Conservation (phyloP, 1,140 invertebrate species). For the Akabosia matsudoensis region DNA sequence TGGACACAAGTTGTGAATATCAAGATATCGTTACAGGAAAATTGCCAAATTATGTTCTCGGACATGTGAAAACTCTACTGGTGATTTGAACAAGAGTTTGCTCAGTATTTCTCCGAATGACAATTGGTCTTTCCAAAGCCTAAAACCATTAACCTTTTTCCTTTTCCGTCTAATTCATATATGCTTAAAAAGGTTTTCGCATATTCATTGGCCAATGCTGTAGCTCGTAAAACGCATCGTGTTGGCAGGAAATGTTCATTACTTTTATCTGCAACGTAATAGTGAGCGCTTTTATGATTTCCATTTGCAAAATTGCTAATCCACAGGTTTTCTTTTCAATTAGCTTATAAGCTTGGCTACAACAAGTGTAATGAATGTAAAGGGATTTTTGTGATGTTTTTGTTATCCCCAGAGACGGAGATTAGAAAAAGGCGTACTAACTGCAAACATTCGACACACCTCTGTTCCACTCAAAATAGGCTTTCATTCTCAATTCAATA, state of each 20-base stretch:
- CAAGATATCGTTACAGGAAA: not conserved
- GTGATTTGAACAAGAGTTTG: too few species aligned
- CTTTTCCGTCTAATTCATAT: too few species aligned
- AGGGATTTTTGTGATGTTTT: not conserved
- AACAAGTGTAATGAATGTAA: not conserved
- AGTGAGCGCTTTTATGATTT: too few species aligned
- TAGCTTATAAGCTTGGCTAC: not conserved
- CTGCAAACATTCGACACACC: not conserved
- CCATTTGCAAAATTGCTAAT: not conserved
- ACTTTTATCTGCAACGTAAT: not conserved
- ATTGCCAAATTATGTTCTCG: not conserved
- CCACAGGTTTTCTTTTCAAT: constrained; percentile 4
- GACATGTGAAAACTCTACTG: too few species aligned
- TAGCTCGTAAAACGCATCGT: too few species aligned
- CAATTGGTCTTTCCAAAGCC: not conserved
- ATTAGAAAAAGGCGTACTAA: not conserved
- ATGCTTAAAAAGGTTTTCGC: too few species aligned
- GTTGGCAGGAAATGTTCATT: too few species aligned
- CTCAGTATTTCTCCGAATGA: too few species aligned
- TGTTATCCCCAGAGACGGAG: not conserved
- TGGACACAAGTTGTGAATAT: not conserved
- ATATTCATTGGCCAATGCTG: too few species aligned
- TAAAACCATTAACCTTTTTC: not conserved
- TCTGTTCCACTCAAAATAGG: too few species aligned
- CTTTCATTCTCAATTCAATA: too few species aligned